Evolutionary conservation across 2,113 vertebrate genomes (phyloP), one percentile per base, ranked within the genome.

Genomic region (Pseudorectes ferrugineus): DNA sequence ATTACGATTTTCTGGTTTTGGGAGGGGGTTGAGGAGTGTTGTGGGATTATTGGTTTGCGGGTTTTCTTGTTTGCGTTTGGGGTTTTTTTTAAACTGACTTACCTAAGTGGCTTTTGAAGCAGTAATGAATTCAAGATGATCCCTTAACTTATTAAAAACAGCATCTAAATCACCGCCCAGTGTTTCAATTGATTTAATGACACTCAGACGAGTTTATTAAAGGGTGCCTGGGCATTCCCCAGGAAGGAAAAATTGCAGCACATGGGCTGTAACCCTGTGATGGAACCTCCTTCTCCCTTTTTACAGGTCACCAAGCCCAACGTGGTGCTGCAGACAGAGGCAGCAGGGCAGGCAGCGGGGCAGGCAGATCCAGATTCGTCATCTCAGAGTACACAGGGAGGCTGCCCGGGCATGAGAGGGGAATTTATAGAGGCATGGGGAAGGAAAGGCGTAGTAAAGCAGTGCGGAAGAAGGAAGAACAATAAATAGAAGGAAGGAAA

Each of bases 121-220:
- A 42, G 51, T 96, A 94, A 96, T 88, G 90, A 92, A 96, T 94
- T 94, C 92, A 95, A 96, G 88, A 93, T 71, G 94, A 88, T 79
- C 75, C 93, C 78, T 76, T 91, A 82, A 89, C 85, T 83, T 92
- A 96, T 89, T 82, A 88, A 96, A 95, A 96, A 83, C 93, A 90
- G 59, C 88, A 93, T 71, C 85, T 80, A 91, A 93, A 93, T 92
- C 82, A 91, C 82, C 4, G 2, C 92, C 67, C 67, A 43, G 74
- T 16, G 38, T 66, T 94, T 85, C 78, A 54, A 63, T 63, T 46
- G 25, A 95, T 88, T 89, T 94, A 93, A 85, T 6, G 0, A 90
- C 92, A 86, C 88, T 57, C 51, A 2, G 68, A 35, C 3, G 5
- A 92, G 72, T 77, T 94, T 92, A 95, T 92, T 90, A 86, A 92